These are phyloP conservation scores for Labia minor DNA, from an alignment of 2,888 invertebrate genomes.

Conservation along the genomic window DNA sequence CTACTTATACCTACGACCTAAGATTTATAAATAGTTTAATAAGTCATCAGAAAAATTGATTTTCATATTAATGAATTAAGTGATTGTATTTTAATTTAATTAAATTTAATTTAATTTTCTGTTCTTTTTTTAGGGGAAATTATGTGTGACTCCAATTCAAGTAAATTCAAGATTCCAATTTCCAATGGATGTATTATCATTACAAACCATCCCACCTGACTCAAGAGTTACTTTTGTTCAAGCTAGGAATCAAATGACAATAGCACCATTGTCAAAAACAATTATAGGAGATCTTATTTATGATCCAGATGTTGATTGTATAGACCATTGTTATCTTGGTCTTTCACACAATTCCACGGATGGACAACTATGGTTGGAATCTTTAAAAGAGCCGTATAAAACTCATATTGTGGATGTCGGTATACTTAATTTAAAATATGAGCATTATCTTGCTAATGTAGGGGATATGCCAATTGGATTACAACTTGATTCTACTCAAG, in stretches of 20 bases:
- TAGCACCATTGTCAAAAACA: slow-evolving; percentile 42
- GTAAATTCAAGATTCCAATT: slow-evolving; percentile 72
- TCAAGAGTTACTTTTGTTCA: slow-evolving; percentile 44
- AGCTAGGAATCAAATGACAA: slow-evolving; percentile 35
- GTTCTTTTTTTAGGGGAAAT: slow-evolving; percentile 57
- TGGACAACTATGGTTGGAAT: slow-evolving; percentile 56
- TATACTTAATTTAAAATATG: slow-evolving; percentile 50
- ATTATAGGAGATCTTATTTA: slow-evolving; percentile 50
- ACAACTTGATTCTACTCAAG: slow-evolving; percentile 62
- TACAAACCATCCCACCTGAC: slow-evolving; percentile 47
- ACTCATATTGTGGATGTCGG: slow-evolving; percentile 59
- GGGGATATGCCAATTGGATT: slow-evolving; percentile 42
- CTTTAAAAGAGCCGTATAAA: slow-evolving; percentile 50
- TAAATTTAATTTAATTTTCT: slow-evolving; percentile 1
- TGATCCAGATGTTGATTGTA: slow-evolving; percentile 61
- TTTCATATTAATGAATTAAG: too few relatives aligned
- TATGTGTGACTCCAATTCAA: slow-evolving; percentile 62
- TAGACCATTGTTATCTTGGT: slow-evolving; percentile 64
- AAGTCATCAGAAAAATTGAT: too few relatives aligned
- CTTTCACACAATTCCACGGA: slow-evolving; percentile 53
- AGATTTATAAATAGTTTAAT: too few relatives aligned
- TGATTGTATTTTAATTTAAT: too few relatives aligned
- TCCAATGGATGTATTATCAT: slow-evolving; percentile 62
- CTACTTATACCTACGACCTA: too few relatives aligned
- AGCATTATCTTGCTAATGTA: slow-evolving; percentile 42